A percentile compares a stretch with the other conserved stretches of the same genome.
Evolutionary conservation across 2,113 vertebrate genomes (phyloP).

Genomic region (Crotophaga sulcirostris): DNA sequence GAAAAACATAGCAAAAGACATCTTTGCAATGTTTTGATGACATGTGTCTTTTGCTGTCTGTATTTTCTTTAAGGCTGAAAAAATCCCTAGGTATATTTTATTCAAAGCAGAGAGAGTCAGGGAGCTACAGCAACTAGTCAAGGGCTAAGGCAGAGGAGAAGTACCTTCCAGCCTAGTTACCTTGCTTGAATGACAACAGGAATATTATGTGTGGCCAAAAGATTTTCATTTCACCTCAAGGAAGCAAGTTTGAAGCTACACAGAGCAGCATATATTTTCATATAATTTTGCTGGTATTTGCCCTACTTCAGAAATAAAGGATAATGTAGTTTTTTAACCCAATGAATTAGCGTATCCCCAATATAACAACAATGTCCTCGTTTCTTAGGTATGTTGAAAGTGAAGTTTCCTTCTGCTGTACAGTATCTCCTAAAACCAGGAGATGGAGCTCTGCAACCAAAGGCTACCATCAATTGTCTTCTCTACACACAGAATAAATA

Average conservation of each 20-base stretch:
- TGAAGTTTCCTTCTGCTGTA: not conserved
- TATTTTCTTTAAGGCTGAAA: not conserved
- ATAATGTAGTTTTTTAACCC: not conserved
- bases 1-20: not conserved
- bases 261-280: not conserved
- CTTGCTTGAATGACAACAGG: not conserved
- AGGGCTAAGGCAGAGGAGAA: not conserved
- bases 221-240: not conserved
- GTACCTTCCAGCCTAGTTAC: not conserved
- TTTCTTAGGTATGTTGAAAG: not conserved
- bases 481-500: not conserved
- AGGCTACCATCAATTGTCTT: not conserved
- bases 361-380: not conserved
- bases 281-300: not conserved
- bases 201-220: not conserved
- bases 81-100: not conserved
- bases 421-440: not conserved
- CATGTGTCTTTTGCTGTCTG: not conserved
- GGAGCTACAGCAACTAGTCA: not conserved
- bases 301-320: not conserved
- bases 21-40: not conserved
- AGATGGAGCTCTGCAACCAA: constrained; percentile 53
- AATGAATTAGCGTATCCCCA: not conserved
- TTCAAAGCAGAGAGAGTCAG: not conserved
- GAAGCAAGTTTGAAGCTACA: not conserved